Evolutionary conservation across 2,888 invertebrate genomes (phyloP).

Genomic region (Brenthis hecate): DNA sequence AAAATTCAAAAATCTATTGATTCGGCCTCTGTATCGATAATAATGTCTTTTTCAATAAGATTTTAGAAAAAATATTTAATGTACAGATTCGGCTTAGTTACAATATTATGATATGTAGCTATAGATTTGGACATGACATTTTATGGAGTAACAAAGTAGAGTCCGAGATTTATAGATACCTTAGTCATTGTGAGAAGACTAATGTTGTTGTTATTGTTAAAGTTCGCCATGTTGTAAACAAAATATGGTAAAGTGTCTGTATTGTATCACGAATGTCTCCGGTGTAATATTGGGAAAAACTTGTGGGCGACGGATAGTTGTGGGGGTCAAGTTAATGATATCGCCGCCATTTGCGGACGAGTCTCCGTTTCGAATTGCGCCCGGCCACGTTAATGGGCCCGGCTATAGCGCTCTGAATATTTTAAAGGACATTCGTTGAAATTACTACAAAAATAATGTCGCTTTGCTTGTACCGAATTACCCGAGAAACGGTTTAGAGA

Average conservation of each 20-base stretch:
- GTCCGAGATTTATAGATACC: neutral
- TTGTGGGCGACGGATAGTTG: conserved; percentile 74
- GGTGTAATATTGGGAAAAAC: conserved; percentile 78
- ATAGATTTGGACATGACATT: neutral
- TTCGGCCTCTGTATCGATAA: too few relatives aligned
- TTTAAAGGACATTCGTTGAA: conserved; percentile 81
- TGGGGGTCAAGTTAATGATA: conserved; percentile 81
- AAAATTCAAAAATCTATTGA: too few relatives aligned
- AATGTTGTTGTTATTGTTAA: conserved; percentile 17
- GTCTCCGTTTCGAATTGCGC: conserved; percentile 75
- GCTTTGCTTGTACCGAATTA: conserved; percentile 79
- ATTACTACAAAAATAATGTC: conserved; percentile 82
- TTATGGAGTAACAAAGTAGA: neutral
- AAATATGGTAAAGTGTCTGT: conserved; percentile 49
- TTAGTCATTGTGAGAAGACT: neutral
- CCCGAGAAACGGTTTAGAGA: conserved; percentile 78
- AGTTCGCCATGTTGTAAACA: conserved; percentile 47
- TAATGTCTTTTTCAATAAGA: too few relatives aligned
- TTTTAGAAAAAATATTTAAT: too few relatives aligned
- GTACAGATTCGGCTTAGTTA: too few relatives aligned
- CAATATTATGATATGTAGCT: too few relatives aligned
- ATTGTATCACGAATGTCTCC: conserved; percentile 62
- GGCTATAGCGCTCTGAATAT: conserved; percentile 80
- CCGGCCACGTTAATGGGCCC: conserved; percentile 78
- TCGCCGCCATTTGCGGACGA: conserved; percentile 79